Evolutionary conservation across 2,888 invertebrate species (phyloP).

Genomic region (Macaria notata): DNA sequence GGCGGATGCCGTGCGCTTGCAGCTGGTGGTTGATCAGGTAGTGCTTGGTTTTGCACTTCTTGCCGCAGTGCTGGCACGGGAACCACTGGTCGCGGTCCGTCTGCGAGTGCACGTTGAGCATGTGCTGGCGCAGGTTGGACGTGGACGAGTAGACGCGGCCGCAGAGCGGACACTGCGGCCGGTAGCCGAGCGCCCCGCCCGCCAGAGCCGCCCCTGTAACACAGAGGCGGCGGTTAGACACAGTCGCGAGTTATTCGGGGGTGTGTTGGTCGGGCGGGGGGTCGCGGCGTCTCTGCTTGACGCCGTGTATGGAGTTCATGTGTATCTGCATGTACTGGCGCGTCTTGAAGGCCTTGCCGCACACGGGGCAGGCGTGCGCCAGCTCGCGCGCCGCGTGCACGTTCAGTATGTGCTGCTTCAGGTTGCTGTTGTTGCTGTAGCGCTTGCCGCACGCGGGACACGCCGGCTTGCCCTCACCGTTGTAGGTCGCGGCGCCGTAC

Average conservation of each 20-base stretch:
- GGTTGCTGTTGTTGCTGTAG: conserved; percentile 86
- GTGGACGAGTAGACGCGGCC: conserved; percentile 87
- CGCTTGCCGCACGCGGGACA: conserved; percentile 86
- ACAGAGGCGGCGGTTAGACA: conserved; percentile 84
- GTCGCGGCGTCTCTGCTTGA: conserved; percentile 82
- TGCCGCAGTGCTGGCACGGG: conserved; percentile 87
- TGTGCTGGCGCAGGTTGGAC: conserved; percentile 89
- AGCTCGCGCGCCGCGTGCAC: conserved; percentile 84
- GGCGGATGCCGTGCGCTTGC: conserved; percentile 88
- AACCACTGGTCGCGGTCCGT: conserved; percentile 87
- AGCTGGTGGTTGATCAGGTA: conserved; percentile 89
- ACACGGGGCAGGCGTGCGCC: conserved; percentile 84
- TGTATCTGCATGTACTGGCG: conserved; percentile 88
- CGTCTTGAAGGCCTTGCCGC: conserved; percentile 86
- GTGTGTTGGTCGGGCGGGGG: conserved; percentile 65
- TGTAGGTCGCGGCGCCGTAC: conserved; percentile 51
- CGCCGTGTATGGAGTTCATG: conserved; percentile 86
- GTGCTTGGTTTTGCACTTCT: conserved; percentile 89
- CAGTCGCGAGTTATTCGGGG: conserved; percentile 66
- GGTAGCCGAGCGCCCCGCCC: conserved; percentile 79
- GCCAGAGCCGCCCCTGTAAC: conserved; percentile 85
- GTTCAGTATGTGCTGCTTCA: conserved; percentile 87
- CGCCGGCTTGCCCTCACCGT: conserved; percentile 80
- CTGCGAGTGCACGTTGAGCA: conserved; percentile 88
- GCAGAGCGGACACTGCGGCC: conserved; percentile 87